phyloP scores from a whole-genome alignment of 2,888 invertebrate genomes.

The Portevinia maculata region DNA sequence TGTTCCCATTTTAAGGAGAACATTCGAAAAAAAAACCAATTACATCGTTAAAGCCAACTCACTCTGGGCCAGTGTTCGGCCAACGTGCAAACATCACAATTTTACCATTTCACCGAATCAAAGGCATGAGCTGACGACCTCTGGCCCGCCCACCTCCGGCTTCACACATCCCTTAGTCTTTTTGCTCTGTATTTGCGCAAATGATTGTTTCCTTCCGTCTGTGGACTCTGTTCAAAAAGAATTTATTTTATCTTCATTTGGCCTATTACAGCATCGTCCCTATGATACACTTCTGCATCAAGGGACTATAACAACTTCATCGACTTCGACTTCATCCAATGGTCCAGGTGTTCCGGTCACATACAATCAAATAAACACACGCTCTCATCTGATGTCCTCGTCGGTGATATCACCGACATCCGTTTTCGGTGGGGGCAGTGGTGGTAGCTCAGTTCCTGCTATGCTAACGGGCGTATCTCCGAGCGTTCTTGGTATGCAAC shows the following conservation, averaged over 20 bases:
- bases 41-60: conserved; percentile 61
- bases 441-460: conserved; percentile 71
- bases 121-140: neutral
- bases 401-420: conserved; percentile 77
- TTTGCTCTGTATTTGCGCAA: conserved; percentile 15
- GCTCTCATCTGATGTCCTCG: conserved; percentile 80
- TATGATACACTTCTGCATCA: conserved; percentile 64
- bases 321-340: conserved; percentile 58
- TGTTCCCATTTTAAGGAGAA: conserved; percentile 71
- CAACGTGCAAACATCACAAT: conserved; percentile 47
- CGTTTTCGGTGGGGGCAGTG: conserved; percentile 73
- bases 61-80: conserved; percentile 15
- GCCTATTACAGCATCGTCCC: conserved; percentile 54
- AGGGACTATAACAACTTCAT: conserved; percentile 62
- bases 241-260: conserved; percentile 37
- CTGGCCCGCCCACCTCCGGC: neutral
- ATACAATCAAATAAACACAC: conserved; percentile 82
- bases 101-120: conserved; percentile 24
- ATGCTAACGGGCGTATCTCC: conserved; percentile 60
- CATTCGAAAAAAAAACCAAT: conserved; percentile 41
- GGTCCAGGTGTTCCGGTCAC: conserved; percentile 78
- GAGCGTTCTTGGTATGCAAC: conserved; percentile 65
- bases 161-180: neutral
- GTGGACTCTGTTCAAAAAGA: conserved; percentile 52
- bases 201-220: conserved; percentile 19